Evolutionary conservation across 2,888 invertebrate genomes (phyloP), one percentile per base, ranked within the genome.

Genomic region (Torymus texanus): DNA sequence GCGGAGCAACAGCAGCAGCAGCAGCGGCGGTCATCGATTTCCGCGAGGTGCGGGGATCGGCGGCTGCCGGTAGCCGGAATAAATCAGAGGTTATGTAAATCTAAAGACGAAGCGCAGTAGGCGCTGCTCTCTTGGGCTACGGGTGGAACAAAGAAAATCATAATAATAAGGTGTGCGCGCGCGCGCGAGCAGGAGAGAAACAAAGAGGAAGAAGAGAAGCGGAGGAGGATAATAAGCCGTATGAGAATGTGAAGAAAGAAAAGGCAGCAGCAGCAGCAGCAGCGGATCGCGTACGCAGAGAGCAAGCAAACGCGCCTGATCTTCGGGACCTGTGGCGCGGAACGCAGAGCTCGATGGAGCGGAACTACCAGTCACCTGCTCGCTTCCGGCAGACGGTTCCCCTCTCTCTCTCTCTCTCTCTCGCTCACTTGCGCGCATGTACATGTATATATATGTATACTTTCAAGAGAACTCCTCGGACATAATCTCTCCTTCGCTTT

Each of bases 301-400:
- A 68, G 56, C 16, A 13, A 13, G 2, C 10, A 83, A 83, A 84
- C 85, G 84, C 84, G 84, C 82, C 85, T 87, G 90, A 89, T 90
- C 89, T 88, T 87, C 87, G 87, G 84, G 85, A 86, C 88, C 86
- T 86, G 83, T 88, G 88, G 88, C 88, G 90, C 89, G 90, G 89
- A 90, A 90, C 90, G 88, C 88, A 84, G 86, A 50, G 53, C 84
- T 87, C 89, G 89, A 90, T 90, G 86, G 88, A 87, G 90, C 88
- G 88, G 89, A 90, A 90, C 90, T 88, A 88, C 88, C 88, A 88
- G 89, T 89, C 90, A 90, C 90, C 90, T 90, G 90, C 87, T 89
- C 87, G 88, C 88, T 90, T 90, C 90, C 90, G 89, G 89, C 89
- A 88, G 87, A 85, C 86, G 85, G 84, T 84, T 83, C 41, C 8